phyloP scores from a whole-genome alignment of 35 echinoderm and acorn worm species.

The Patiria miniata region DNA sequence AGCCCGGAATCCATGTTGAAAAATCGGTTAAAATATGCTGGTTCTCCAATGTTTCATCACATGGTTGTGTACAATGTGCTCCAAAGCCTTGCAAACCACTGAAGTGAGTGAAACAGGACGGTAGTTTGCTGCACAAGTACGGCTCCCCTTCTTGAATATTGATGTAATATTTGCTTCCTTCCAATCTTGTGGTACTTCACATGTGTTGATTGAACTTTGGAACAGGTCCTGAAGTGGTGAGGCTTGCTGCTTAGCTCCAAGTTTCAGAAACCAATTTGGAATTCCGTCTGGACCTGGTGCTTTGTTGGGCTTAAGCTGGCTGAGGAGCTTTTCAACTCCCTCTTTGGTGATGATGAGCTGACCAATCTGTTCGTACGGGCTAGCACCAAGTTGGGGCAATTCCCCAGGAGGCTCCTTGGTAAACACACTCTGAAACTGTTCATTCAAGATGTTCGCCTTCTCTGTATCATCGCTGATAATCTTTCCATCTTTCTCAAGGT shows the following conservation, averaged over 20 bases:
- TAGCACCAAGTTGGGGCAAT: conserved; percentile 4
- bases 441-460: conserved; percentile 43
- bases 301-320: conserved; percentile 36
- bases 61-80: conserved; percentile 55
- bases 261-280: conserved; percentile 37
- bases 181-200: conserved; percentile 43
- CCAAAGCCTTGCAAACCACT: conserved; percentile 44
- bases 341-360: conserved; percentile 10
- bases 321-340: conserved; percentile 14
- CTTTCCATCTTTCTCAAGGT: conserved; percentile 17
- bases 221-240: conserved; percentile 46
- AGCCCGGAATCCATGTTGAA: conserved; percentile 57
- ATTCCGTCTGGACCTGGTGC: conserved; percentile 46
- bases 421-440: conserved; percentile 46
- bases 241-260: conserved; percentile 25
- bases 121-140: conserved; percentile 31
- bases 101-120: conserved; percentile 48
- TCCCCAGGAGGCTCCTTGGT: conserved; percentile 43
- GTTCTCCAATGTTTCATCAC: conserved; percentile 49
- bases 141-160: conserved; percentile 35
- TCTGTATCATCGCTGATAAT: conserved; percentile 21
- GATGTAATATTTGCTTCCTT: conserved; percentile 44
- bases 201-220: conserved; percentile 46
- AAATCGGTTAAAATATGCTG: conserved; percentile 37
- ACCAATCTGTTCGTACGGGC: not conserved